A percentile compares a stretch with the other conserved stretches of the same genome.
Evolutionary conservation across 2,888 invertebrate genomes (phyloP).

Genomic region (Tetranychus piercei): DNA sequence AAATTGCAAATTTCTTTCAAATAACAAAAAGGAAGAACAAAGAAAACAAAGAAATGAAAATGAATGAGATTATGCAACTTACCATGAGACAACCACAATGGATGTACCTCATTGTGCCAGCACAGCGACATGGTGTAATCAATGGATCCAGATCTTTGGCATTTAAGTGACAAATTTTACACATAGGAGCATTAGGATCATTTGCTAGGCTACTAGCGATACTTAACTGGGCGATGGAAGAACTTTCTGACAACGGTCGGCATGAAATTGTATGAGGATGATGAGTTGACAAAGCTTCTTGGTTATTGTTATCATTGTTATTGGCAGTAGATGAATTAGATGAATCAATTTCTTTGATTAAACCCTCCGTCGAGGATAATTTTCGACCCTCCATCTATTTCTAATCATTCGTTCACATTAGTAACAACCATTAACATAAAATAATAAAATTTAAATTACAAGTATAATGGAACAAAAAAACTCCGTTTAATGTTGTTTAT

Average conservation of each 20-base stretch:
- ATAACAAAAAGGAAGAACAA: background rate
- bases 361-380: too few species aligned
- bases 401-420: too few species aligned
- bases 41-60: background rate
- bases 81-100: constrained; percentile 39
- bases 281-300: background rate
- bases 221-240: constrained; percentile 13
- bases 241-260: constrained; percentile 16
- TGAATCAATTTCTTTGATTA: too few species aligned
- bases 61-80: constrained; percentile 18
- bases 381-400: too few species aligned
- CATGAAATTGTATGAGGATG: constrained; percentile 10
- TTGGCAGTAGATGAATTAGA: too few species aligned
- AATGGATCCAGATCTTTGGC: constrained; percentile 32
- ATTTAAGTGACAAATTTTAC: constrained; percentile 39
- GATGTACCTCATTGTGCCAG: constrained; percentile 39
- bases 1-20: too few species aligned
- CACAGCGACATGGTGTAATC: constrained; percentile 40
- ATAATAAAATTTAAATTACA: too few species aligned
- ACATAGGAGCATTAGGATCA: constrained; percentile 31
- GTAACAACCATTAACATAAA: too few species aligned
- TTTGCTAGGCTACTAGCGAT: background rate
- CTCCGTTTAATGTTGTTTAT: too few species aligned
- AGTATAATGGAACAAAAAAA: too few species aligned
- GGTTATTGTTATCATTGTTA: too few species aligned